Evolutionary conservation across 1,140 invertebrate species (phyloP).

Genomic region (Apocrypta bakeri): DNA sequence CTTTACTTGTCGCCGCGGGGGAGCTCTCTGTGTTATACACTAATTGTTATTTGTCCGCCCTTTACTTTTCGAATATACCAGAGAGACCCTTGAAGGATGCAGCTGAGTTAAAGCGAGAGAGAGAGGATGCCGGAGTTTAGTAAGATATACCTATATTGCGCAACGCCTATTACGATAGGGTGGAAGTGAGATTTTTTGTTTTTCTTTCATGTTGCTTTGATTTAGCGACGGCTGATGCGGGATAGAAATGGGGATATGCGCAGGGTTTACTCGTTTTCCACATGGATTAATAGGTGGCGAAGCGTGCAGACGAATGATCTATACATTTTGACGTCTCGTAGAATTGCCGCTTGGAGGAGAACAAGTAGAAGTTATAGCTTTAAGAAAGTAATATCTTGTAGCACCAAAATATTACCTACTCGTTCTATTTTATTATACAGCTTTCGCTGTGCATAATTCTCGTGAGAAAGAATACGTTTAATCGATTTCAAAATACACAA

Average conservation of each 20-base stretch:
- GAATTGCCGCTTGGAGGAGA: too few relatives aligned
- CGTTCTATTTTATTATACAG: too few relatives aligned
- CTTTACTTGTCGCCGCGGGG: not conserved
- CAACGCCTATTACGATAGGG: not conserved
- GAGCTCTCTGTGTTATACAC: conserved; percentile 58
- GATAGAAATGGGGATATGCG: not conserved
- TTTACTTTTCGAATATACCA: not conserved
- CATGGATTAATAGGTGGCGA: not conserved
- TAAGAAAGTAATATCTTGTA: too few relatives aligned
- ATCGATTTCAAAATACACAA: too few relatives aligned
- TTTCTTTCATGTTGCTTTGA: conserved; percentile 35
- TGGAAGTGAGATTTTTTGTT: not conserved
- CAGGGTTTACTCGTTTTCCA: conserved; percentile 13
- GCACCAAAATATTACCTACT: too few relatives aligned
- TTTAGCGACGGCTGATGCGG: conserved; percentile 1
- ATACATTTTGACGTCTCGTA: too few relatives aligned
- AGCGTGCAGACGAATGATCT: not conserved
- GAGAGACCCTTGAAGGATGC: conserved; percentile 33
- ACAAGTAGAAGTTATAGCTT: too few relatives aligned
- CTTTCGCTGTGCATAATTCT: too few relatives aligned
- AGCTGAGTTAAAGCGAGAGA: conserved; percentile 5
- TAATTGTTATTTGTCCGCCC: conserved; percentile 64
- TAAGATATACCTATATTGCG: too few relatives aligned
- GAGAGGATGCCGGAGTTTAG: too few relatives aligned
- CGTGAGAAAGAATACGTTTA: too few relatives aligned